Conservation (phyloP, 2,797 vertebrate species). For the Malurus splendens region DNA sequence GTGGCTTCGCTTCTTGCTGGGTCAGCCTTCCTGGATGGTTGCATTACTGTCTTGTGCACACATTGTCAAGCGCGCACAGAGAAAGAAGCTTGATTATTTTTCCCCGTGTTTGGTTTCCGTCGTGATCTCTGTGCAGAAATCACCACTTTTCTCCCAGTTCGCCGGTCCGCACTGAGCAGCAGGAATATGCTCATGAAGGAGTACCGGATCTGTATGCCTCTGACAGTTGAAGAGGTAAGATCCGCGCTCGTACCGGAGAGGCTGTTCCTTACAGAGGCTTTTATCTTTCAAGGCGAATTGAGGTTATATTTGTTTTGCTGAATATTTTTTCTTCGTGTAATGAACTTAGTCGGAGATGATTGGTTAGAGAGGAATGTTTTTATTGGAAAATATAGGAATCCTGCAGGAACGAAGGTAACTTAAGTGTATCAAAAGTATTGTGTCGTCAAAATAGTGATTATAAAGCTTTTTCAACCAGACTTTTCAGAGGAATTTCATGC, state of each 20-base stretch:
- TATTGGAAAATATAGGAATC: slow-evolving; percentile 9
- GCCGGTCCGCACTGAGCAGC: slow-evolving; percentile 43
- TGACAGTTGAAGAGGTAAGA: slow-evolving; percentile 95
- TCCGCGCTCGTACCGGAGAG: not conserved
- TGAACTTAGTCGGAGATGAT: not conserved
- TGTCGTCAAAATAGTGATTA: not conserved
- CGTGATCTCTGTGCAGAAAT: slow-evolving; percentile 1
- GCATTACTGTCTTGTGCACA: not conserved
- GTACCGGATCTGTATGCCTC: slow-evolving; percentile 97
- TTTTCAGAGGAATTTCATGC: not conserved
- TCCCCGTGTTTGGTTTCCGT: not conserved
- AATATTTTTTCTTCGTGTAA: not conserved
- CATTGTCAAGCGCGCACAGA: not conserved
- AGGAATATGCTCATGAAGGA: slow-evolving; percentile 94
- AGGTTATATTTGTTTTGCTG: slow-evolving; percentile 4
- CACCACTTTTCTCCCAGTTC: slow-evolving; percentile 34
- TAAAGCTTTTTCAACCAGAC: not conserved
- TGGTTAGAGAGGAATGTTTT: slow-evolving; percentile 14
- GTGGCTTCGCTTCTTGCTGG: slow-evolving; percentile 4
- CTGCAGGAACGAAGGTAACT: not conserved
- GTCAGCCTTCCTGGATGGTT: slow-evolving; percentile 49
- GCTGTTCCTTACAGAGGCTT: not conserved
- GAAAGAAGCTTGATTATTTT: not conserved
- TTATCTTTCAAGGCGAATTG: not conserved
- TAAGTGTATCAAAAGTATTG: not conserved